These are phyloP conservation scores for Bimastos eiseni DNA, from an alignment of 2,888 invertebrate genomes.

Conservation along the genomic window DNA sequence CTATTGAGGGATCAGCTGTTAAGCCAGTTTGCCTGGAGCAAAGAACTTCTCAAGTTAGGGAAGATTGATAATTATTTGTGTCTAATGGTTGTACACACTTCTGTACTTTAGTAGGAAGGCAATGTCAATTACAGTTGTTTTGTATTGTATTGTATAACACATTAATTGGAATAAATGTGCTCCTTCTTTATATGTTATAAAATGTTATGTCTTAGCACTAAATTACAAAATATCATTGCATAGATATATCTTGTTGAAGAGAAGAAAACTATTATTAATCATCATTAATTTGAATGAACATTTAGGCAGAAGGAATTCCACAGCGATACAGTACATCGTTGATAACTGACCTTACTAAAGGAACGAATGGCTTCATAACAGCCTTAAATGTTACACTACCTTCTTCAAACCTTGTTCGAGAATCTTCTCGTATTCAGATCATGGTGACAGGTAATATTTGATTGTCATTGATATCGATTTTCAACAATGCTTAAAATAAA, in stretches of 20 bases:
- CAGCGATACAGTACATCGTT: constrained; percentile 70
- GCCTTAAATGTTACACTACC: constrained; percentile 54
- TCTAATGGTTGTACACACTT: too few species aligned
- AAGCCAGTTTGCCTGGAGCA: too few species aligned
- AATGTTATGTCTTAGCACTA: neutral
- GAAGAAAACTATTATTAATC: neutral
- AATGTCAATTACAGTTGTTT: too few species aligned
- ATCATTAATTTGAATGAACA: neutral
- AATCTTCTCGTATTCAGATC: constrained; percentile 74
- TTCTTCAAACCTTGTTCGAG: constrained; percentile 70
- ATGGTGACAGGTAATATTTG: constrained; percentile 65
- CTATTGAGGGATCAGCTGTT: too few species aligned
- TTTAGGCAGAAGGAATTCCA: constrained; percentile 72
- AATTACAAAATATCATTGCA: neutral
- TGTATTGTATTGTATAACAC: too few species aligned
- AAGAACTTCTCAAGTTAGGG: too few species aligned
- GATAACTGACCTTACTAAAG: constrained; percentile 71
- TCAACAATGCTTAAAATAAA: neutral
- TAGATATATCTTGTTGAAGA: neutral
- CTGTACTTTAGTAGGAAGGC: too few species aligned
- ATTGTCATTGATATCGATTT: neutral
- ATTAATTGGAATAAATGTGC: too few species aligned
- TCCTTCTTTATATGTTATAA: too few species aligned
- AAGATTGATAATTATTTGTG: too few species aligned
- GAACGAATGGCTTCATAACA: neutral